These are phyloP conservation scores for Monopterus albus DNA, from an alignment of 2,113 vertebrate species.

Conservation along the genomic window DNA sequence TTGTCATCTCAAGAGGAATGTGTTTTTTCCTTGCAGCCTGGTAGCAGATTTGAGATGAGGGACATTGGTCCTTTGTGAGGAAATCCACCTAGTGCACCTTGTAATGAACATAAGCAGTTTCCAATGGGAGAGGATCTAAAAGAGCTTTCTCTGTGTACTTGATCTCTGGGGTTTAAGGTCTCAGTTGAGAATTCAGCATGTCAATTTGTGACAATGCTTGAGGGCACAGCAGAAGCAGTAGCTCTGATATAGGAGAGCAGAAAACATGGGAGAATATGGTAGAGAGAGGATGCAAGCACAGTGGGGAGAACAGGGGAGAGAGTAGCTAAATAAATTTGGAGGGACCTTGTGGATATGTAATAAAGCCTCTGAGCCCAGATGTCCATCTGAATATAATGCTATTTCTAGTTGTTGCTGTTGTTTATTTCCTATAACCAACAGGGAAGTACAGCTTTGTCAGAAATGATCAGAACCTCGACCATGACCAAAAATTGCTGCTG, in stretches of 20 bases:
- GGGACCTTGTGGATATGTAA: conserved; percentile 50
- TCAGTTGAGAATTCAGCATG: conserved; percentile 59
- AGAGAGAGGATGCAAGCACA: conserved; percentile 26
- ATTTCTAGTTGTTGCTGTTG: conserved; percentile 42
- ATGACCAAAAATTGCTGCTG: background rate
- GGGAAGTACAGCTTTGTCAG: conserved; percentile 33
- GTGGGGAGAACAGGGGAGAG: conserved; percentile 10
- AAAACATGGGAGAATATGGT: conserved; percentile 19
- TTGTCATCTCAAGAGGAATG: background rate
- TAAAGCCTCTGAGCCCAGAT: conserved; percentile 56
- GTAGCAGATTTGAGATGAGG: conserved; percentile 16
- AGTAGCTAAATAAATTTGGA: conserved; percentile 32
- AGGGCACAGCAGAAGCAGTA: conserved; percentile 47
- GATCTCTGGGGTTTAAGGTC: conserved; percentile 58
- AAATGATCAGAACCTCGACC: background rate
- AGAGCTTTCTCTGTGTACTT: conserved; percentile 49
- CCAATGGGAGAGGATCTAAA: conserved; percentile 30
- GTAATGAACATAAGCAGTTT: conserved; percentile 54
- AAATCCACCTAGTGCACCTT: conserved; percentile 43
- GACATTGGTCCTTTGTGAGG: conserved; percentile 19
- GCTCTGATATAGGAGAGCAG: conserved; percentile 42
- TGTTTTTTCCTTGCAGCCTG: background rate
- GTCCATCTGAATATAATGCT: conserved; percentile 62
- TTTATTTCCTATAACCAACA: conserved; percentile 19
- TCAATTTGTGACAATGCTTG: conserved; percentile 60